A percentile compares a stretch with the other conserved stretches of the same genome.
phyloP scores from a whole-genome alignment of 1,140 invertebrate species.

The Rhyacophila brunnea region DNA sequence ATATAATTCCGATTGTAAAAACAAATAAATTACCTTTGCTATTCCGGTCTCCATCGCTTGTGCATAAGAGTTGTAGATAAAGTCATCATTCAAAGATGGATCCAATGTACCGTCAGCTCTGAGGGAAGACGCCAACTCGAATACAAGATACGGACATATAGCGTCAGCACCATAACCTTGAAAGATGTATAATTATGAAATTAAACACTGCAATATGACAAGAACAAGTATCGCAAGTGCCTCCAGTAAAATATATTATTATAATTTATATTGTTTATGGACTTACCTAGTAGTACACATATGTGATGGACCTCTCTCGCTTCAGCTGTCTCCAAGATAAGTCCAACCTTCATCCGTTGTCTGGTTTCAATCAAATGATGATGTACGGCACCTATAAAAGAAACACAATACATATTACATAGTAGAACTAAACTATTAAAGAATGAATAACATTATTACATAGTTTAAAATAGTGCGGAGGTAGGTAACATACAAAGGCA shows the following conservation, averaged over 20 bases:
- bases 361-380: slow-evolving; percentile 94
- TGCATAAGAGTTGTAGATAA: slow-evolving; percentile 74
- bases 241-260: not conserved
- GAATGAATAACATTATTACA: no score
- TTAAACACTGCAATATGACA: no score
- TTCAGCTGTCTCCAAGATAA: slow-evolving; percentile 92
- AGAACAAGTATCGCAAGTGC: no score
- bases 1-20: no score
- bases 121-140: slow-evolving; percentile 84
- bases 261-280: not conserved
- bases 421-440: no score
- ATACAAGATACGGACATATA: slow-evolving; percentile 95
- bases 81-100: slow-evolving; percentile 73
- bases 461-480: no score
- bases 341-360: slow-evolving; percentile 92
- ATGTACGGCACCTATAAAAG: slow-evolving; percentile 75
- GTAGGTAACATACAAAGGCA: no score
- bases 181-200: no score
- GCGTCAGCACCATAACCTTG: slow-evolving; percentile 92
- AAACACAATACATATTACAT: no score
- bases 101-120: slow-evolving; percentile 80
- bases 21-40: slow-evolving; percentile 57
- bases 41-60: slow-evolving; percentile 76
- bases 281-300: slow-evolving; percentile 81
- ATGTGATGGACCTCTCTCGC: slow-evolving; percentile 96